phyloP scores from a whole-genome alignment of 2,797 vertebrate species.

The Spinus pinus region DNA sequence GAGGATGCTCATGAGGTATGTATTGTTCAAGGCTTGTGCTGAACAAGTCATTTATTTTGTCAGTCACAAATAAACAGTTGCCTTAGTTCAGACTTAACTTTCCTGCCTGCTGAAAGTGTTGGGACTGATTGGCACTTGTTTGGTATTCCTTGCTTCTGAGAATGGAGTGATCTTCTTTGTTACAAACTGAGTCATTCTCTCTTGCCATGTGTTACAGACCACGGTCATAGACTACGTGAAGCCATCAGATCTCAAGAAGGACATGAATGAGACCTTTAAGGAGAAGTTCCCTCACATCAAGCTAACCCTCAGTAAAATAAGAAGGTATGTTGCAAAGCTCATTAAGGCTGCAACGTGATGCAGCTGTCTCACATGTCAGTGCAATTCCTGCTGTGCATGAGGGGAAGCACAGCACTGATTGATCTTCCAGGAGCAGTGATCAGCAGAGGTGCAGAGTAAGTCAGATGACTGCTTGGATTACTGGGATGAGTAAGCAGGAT shows the following conservation, averaged over 20 bases:
- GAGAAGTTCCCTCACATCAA: constrained; percentile 98
- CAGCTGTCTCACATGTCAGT: neutral
- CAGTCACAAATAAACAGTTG: neutral
- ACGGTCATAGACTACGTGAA: constrained; percentile 98
- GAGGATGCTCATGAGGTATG: neutral
- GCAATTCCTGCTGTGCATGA: neutral
- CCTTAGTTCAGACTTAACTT: neutral
- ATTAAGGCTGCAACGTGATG: accelerated
- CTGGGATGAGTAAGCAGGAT: neutral
- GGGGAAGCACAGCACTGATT: neutral
- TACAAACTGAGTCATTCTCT: neutral
- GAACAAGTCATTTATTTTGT: neutral
- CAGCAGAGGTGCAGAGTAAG: neutral
- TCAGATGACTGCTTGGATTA: neutral
- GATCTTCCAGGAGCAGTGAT: neutral
- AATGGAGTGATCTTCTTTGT: neutral
- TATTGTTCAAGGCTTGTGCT: neutral
- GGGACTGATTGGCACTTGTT: neutral
- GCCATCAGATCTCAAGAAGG: constrained; percentile 98
- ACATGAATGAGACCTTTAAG: constrained; percentile 99
- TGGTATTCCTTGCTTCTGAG: neutral
- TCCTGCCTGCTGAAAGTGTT: neutral
- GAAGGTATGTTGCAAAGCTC: constrained; percentile 81
- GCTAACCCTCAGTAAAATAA: constrained; percentile 96
- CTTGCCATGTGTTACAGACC: constrained; percentile 81